These are phyloP conservation scores for Ibycter americanus DNA, from an alignment of 2,797 vertebrate species.

Conservation along the genomic window DNA sequence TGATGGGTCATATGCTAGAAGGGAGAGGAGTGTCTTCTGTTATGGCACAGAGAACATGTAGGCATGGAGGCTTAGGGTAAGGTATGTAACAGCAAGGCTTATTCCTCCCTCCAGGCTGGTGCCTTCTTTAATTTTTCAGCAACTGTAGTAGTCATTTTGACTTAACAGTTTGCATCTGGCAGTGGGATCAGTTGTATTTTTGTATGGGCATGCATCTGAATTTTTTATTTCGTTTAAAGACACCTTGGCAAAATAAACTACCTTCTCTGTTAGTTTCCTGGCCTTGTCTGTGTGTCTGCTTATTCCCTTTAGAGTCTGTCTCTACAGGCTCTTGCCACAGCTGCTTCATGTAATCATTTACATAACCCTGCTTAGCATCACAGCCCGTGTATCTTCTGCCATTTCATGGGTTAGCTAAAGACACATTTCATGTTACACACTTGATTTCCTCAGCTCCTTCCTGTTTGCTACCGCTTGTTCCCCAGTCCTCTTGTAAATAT, in stretches of 20 bases:
- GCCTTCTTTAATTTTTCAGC: neutral
- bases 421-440: neutral
- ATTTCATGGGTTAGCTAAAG: neutral
- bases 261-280: neutral
- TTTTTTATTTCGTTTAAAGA: neutral
- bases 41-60: accelerated
- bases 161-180: neutral
- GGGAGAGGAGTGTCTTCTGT: neutral
- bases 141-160: neutral
- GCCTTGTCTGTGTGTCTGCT: neutral
- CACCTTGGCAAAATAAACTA: neutral
- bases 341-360: neutral
- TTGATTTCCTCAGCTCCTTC: neutral
- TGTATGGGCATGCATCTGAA: neutral
- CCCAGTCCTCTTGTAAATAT: neutral
- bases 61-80: neutral
- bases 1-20: neutral
- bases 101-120: neutral
- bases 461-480: neutral
- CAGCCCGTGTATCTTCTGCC: neutral
- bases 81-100: accelerated
- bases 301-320: neutral
- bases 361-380: neutral
- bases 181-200: neutral
- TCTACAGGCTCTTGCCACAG: neutral